Evolutionary conservation across 2,113 vertebrate species (phyloP).

Genomic region (Paramormyrops kingsleyae): DNA sequence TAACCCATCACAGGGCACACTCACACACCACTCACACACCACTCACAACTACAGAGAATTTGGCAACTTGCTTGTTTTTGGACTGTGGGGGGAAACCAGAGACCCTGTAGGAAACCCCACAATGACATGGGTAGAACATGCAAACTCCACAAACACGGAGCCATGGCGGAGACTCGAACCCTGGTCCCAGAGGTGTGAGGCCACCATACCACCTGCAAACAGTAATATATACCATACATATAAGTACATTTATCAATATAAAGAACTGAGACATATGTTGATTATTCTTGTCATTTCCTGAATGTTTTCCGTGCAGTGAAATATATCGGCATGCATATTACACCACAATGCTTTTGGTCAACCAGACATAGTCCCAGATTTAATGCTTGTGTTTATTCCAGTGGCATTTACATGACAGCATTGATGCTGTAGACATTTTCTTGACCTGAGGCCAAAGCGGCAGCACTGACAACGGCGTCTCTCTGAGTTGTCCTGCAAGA

Average conservation of each 20-base stretch:
- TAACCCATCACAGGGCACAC: neutral
- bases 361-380: neutral
- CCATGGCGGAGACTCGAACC: neutral
- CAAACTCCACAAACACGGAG: neutral
- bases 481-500: slow-evolving; percentile 18
- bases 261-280: neutral
- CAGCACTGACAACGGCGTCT: neutral
- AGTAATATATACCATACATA: neutral
- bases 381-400: neutral
- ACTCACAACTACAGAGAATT: neutral
- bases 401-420: neutral
- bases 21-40: neutral
- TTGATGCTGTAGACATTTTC: neutral
- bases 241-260: neutral
- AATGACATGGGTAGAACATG: neutral
- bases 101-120: neutral
- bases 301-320: neutral
- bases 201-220: neutral
- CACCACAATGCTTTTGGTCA: neutral
- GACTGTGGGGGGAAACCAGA: neutral
- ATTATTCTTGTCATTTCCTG: neutral
- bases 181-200: neutral
- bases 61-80: neutral
- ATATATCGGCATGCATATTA: neutral
- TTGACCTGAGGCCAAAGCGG: neutral